Base-by-base conservation (phyloP, 2,888 invertebrate genomes). In the Octodonta nipae region DNA sequence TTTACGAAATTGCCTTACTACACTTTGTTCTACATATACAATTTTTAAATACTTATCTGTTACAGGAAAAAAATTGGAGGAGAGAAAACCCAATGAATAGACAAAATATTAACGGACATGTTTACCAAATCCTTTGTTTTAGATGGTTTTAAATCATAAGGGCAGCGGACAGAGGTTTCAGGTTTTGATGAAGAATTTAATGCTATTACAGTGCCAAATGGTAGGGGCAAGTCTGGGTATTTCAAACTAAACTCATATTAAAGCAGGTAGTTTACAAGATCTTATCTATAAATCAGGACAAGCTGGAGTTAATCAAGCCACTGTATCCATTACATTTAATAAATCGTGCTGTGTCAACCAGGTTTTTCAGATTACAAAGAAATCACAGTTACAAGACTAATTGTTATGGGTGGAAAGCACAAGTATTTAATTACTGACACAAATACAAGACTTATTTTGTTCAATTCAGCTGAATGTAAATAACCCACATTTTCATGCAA, bases 401-500 rank as follows among this genome's bases (percentile, higher is more conserved):
- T 87, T 37, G 75, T 82, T 4, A 76, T 91, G 56, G 89, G 88
- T 4, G 83, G 82, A 6, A 87, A 86, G 55, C 86, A 84, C 56
- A 92, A 88, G 54, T 98, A 95, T 56, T 65, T 88, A 47, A 86
- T 98, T 39, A 96, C 96, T 56, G 95, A 95, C 3, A 75, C 78
- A 35, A 80, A 79, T 96, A 1, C 78, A 80, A 24, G 98, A 98
- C 61, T 67, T 99, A 55, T 98, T 98, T 63, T 87, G 91, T 50
- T 91, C 93, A 0, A 83, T 98, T 4, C 93, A 95, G 56, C 67
- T 98, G 22, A 99, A 99, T 55, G 91, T 99, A 2, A 98, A 98
- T 65, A 98, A 98, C 66, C 98, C 98, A 0, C 95, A 98, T 61
- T 98, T 96, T 64, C 73, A 96, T 98, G 96, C 98, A 98, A 69